phyloP scores from a whole-genome alignment of 2,797 vertebrate genomes.

The Danio aesculapii region DNA sequence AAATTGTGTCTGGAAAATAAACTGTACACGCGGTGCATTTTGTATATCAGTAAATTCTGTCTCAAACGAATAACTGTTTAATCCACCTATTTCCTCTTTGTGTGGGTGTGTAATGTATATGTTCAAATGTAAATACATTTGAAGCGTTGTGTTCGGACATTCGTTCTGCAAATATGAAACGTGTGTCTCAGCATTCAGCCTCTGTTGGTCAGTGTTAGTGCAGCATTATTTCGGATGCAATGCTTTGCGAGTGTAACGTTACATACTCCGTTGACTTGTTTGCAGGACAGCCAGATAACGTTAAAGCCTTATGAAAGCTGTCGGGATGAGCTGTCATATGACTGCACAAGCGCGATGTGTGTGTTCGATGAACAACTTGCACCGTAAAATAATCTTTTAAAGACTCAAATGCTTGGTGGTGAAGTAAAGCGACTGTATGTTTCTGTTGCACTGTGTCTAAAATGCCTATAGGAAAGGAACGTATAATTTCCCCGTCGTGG shows the following conservation, averaged over 20 bases:
- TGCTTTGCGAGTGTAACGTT: slow-evolving; percentile 27
- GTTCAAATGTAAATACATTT: background rate
- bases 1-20: background rate
- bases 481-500: slow-evolving; percentile 2
- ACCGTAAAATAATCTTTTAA: background rate
- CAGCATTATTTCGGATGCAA: slow-evolving; percentile 42
- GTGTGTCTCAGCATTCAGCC: slow-evolving; percentile 34
- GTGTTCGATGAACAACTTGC: background rate
- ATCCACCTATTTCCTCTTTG: slow-evolving; percentile 44
- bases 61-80: slow-evolving; percentile 28
- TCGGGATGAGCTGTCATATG: slow-evolving; percentile 31
- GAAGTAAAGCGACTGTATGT: background rate
- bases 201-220: slow-evolving; percentile 11
- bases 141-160: background rate
- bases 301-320: background rate
- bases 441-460: background rate
- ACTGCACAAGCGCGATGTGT: background rate
- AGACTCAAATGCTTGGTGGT: background rate
- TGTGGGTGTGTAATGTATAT: slow-evolving; percentile 34
- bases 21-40: slow-evolving; percentile 20
- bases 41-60: slow-evolving; percentile 21
- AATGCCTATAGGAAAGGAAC: background rate
- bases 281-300: slow-evolving; percentile 35
- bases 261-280: slow-evolving; percentile 34
- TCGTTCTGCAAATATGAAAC: background rate